These are phyloP conservation scores for Lordiphosa stackelbergi DNA, from an alignment of 1,140 invertebrate species.

Conservation along the genomic window DNA sequence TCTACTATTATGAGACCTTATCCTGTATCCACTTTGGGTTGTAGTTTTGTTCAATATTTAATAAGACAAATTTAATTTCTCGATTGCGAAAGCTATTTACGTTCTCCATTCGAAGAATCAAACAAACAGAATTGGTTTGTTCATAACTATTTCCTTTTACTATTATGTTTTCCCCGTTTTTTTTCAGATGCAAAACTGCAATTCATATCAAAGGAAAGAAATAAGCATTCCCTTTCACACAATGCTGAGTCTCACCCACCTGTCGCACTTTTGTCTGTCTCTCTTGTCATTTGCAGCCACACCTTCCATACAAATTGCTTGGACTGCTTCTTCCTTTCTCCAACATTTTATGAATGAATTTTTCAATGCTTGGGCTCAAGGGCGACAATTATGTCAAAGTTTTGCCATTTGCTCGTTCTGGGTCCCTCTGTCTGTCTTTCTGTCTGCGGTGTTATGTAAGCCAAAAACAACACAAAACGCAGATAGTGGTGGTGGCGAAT, in stretches of 20 bases:
- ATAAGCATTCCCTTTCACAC: neutral
- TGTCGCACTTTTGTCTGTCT: neutral
- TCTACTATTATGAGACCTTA: too few species aligned
- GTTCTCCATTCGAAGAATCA: too few species aligned
- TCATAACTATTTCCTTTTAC: too few species aligned
- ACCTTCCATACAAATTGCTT: slow-evolving; percentile 4
- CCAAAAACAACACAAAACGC: slow-evolving; percentile 17
- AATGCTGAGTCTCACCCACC: neutral
- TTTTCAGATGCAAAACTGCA: too few species aligned
- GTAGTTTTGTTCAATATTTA: too few species aligned
- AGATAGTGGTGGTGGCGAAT: slow-evolving; percentile 1
- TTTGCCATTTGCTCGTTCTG: slow-evolving; percentile 1
- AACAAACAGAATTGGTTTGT: too few species aligned
- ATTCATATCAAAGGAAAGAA: too few species aligned
- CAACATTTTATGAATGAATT: slow-evolving; percentile 47
- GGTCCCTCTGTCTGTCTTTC: neutral
- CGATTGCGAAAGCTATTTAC: too few species aligned
- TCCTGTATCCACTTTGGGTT: too few species aligned
- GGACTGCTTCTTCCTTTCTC: too few species aligned
- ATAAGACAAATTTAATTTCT: too few species aligned
- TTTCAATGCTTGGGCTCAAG: slow-evolving; percentile 26
- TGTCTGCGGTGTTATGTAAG: slow-evolving; percentile 15
- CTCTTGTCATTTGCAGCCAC: slow-evolving; percentile 14
- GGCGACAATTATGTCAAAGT: slow-evolving; percentile 24
- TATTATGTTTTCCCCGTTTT: too few species aligned